A percentile compares a stretch with the other conserved stretches of the same genome.
phyloP scores from a whole-genome alignment of 2,888 invertebrate genomes.

The Dicranocentrus wangi region DNA sequence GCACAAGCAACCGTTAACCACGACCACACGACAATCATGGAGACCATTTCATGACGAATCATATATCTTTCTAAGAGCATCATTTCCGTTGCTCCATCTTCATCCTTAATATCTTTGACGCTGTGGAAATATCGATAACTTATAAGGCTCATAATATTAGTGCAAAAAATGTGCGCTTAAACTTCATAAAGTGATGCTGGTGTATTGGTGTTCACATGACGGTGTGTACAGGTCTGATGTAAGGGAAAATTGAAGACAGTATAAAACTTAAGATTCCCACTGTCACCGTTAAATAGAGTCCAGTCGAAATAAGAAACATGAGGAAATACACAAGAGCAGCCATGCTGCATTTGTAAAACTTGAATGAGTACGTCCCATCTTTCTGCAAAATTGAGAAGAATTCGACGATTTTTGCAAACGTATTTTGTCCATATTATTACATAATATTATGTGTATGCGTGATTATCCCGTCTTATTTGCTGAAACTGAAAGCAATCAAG shows the following conservation, averaged over 20 bases:
- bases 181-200: no score
- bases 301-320: conserved; percentile 39
- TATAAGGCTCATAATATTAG: not conserved
- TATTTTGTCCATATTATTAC: no score
- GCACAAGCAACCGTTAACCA: conserved; percentile 63
- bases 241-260: conserved; percentile 6
- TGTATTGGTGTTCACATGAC: conserved; percentile 42
- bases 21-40: conserved; percentile 65
- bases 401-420: no score
- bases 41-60: conserved; percentile 64
- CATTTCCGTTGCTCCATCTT: conserved; percentile 15
- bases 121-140: no score
- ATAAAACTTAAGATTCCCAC: conserved; percentile 60
- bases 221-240: conserved; percentile 22
- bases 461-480: no score
- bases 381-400: conserved; percentile 26
- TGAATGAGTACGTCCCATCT: conserved; percentile 65
- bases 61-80: conserved; percentile 61
- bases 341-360: conserved; percentile 45
- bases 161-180: not conserved
- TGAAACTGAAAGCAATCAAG: no score
- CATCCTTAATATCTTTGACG: conserved; percentile 45
- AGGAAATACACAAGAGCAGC: conserved; percentile 37
- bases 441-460: no score
- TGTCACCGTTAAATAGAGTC: conserved; percentile 41